Base-by-base conservation (phyloP, 2,113 vertebrate species). In the Ranitomeya variabilis region DNA sequence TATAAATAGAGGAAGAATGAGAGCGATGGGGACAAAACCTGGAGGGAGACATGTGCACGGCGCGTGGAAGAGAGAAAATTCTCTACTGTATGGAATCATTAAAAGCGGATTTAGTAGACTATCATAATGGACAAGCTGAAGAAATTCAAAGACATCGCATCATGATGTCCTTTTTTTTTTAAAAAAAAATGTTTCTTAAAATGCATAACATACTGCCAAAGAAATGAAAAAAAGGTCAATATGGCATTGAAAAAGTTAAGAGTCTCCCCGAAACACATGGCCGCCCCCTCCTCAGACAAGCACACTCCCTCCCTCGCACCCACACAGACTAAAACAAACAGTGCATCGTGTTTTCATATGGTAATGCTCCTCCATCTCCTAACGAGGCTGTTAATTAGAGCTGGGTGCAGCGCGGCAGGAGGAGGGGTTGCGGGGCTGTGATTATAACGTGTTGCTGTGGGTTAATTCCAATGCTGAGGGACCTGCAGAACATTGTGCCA, bases 311-410 rank as follows among this genome's bases (percentile, higher is more conserved):
- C 87, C 87, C 71, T 84, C 71, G 81, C 87, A 78, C 87, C 87
- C 87, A 89, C 87, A 89, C 87, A 84, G 87, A 89, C 87, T 89
- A 85, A 89, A 89, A 89, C 87, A 89, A 89, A 89, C 87, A 88
- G 80, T 67, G 82, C 69, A 69, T 85, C 23, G 80, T 85, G 82
- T 89, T 89, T 89, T 89, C 81, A 89, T 89, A 89, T 89, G 82
- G 81, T 89, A 89, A 89, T 89, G 81, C 87, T n/a, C 59, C 82
- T 89, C 82, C 73, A 89, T 89, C 73, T 89, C 60, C 69, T 89
- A 85, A 89, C 82, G 82, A 89, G 82, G 81, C 87, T 59, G 73
- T 89, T 89, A 89, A 89, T 89, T 89, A 89, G 82, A 85, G 87
- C 87, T 89, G 73, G 85, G 87, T 85, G 87, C 73, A 85, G 87